Conservation (phyloP, 2,113 vertebrate species). For the Syngnathus scovelli region DNA sequence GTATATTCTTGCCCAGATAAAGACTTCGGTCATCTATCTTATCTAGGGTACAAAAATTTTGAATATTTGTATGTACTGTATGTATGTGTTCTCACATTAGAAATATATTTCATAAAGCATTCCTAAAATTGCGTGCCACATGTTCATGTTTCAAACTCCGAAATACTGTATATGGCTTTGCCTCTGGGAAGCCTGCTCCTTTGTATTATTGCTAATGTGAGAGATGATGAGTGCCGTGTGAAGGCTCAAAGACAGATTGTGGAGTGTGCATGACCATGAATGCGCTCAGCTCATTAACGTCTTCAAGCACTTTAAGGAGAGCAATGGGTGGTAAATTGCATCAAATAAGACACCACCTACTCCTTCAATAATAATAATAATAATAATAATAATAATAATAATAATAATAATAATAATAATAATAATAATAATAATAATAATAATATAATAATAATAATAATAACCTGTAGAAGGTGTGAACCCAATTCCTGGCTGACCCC, state of each 20-base stretch:
- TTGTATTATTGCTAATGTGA: slow-evolving; percentile 38
- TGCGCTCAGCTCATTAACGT: slow-evolving; percentile 59
- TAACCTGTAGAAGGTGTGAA: slow-evolving; percentile 93
- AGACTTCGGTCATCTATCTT: no score
- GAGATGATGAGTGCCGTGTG: slow-evolving; percentile 21
- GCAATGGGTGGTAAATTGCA: slow-evolving; percentile 43
- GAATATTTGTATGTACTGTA: no score
- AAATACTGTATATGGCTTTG: not conserved
- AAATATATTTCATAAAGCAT: not conserved
- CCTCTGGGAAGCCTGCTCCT: not conserved
- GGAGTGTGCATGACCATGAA: slow-evolving; percentile 58
- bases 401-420: not conserved
- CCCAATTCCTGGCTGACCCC: slow-evolving; percentile 90
- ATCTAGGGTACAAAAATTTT: no score
- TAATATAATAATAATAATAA: not conserved
- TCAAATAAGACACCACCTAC: slow-evolving; percentile 12
- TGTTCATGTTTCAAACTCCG: not conserved
- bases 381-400: slow-evolving; percentile 3
- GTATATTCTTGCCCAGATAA: no score
- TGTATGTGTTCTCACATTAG: not conserved
- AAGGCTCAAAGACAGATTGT: slow-evolving; percentile 1
- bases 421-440: not conserved
- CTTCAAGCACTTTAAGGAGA: slow-evolving; percentile 41
- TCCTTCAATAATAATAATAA: slow-evolving; percentile 11
- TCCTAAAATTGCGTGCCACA: not conserved